These are phyloP conservation scores for Artibeus jamaicensis DNA, from an alignment of 2,797 vertebrate genomes.

Conservation along the genomic window DNA sequence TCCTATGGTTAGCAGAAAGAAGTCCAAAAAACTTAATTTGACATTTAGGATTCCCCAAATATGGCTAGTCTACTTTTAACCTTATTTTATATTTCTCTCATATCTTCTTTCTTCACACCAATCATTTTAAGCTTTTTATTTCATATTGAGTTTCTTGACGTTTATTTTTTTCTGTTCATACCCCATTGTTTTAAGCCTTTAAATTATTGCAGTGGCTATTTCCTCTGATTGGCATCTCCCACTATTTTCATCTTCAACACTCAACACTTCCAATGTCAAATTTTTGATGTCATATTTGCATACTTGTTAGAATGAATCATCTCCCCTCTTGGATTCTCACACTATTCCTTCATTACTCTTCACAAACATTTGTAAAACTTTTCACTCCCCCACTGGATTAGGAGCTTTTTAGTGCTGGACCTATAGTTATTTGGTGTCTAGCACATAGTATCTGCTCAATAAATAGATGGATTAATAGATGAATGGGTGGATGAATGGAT, in stretches of 20 bases:
- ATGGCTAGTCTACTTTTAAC: not conserved
- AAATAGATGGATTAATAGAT: not conserved
- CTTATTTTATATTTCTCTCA: not conserved
- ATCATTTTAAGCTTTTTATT: not conserved
- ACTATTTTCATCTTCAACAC: not conserved
- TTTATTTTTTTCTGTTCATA: conserved; percentile 12
- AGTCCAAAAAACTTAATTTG: not conserved
- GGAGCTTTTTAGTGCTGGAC: not conserved
- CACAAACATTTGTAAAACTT: not conserved
- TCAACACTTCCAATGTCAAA: conserved; percentile 28
- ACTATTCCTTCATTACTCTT: not conserved
- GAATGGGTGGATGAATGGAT: not conserved
- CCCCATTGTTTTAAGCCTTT: conserved; percentile 4
- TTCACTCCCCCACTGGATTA: not conserved
- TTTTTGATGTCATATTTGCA: conserved; percentile 1
- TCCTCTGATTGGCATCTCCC: not conserved
- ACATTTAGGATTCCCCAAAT: not conserved
- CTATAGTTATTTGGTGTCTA: not conserved
- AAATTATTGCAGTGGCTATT: not conserved
- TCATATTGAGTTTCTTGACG: not conserved
- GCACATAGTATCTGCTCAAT: not conserved
- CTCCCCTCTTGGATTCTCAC: not conserved
- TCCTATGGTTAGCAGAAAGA: not conserved
- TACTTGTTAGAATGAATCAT: not conserved
- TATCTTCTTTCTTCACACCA: not conserved